phyloP scores from a whole-genome alignment of 2,888 invertebrate genomes.

The Xestia c-nigrum region DNA sequence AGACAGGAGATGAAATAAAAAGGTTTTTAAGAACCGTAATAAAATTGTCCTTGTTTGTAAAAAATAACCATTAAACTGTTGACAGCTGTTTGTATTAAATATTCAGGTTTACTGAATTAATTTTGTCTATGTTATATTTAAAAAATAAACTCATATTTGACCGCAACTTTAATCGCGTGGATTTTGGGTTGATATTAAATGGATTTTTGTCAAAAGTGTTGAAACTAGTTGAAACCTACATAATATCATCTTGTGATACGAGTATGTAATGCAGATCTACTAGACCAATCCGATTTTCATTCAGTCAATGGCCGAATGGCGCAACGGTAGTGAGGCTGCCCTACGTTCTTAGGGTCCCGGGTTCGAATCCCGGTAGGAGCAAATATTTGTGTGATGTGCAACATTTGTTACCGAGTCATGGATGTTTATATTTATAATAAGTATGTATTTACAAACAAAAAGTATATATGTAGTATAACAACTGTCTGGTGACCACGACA shows the following conservation, averaged over 20 bases:
- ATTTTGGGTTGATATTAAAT: not conserved
- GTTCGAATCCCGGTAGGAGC: no score
- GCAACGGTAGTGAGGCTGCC: no score
- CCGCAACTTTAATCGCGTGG: not conserved
- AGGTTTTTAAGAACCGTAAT: constrained; percentile 50
- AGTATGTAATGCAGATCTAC: not conserved
- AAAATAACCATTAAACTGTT: constrained; percentile 9
- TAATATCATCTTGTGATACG: no score
- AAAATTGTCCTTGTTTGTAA: constrained; percentile 49
- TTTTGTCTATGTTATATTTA: not conserved
- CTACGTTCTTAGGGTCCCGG: no score
- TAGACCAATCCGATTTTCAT: not conserved
- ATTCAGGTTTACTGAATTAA: constrained; percentile 16
- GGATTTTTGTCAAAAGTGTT: not conserved
- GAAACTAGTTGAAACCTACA: not conserved
- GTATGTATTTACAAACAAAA: no score
- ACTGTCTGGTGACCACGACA: no score
- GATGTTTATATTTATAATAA: no score
- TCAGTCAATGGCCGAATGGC: not conserved
- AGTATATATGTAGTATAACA: no score
- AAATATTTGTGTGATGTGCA: no score
- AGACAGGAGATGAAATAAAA: constrained; percentile 58
- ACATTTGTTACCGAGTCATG: no score
- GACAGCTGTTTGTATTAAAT: constrained; percentile 30
- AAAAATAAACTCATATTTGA: not conserved